Conservation (phyloP, 2,797 vertebrate genomes). For the Chloroceryle amazona region DNA sequence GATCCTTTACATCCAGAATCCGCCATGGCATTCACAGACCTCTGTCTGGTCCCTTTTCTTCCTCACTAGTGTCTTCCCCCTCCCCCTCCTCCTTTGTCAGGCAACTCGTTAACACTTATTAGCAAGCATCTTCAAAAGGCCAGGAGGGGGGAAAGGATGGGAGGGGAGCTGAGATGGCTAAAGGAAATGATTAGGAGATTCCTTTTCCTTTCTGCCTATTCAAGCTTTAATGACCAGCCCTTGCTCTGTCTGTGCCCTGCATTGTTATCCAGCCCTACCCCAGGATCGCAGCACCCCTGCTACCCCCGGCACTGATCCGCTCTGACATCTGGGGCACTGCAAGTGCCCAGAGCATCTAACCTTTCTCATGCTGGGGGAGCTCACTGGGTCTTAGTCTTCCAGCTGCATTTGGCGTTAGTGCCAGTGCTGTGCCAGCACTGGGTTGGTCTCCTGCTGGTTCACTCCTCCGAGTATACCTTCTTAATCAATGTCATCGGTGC, state of each 20-base stretch:
- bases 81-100: conserved; percentile 59
- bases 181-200: conserved; percentile 72
- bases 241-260: conserved; percentile 23
- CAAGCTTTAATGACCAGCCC: conserved; percentile 47
- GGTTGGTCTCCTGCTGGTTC: neutral
- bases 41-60: conserved; percentile 49
- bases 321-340: neutral
- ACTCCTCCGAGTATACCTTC: neutral
- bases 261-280: conserved; percentile 15
- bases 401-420: neutral
- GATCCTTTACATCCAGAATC: neutral
- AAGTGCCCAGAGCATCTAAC: neutral
- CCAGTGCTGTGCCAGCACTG: neutral
- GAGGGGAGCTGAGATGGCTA: conserved; percentile 58
- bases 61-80: neutral
- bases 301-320: neutral
- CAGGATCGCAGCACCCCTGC: neutral
- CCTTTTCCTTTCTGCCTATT: conserved; percentile 63
- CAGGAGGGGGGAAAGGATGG: conserved; percentile 18
- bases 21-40: neutral
- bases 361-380: neutral
- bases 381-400: neutral
- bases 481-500: neutral
- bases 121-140: conserved; percentile 74
- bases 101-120: conserved; percentile 73